These are phyloP conservation scores for Synergus laeviventris DNA, from an alignment of 2,888 invertebrate species.

Conservation along the genomic window DNA sequence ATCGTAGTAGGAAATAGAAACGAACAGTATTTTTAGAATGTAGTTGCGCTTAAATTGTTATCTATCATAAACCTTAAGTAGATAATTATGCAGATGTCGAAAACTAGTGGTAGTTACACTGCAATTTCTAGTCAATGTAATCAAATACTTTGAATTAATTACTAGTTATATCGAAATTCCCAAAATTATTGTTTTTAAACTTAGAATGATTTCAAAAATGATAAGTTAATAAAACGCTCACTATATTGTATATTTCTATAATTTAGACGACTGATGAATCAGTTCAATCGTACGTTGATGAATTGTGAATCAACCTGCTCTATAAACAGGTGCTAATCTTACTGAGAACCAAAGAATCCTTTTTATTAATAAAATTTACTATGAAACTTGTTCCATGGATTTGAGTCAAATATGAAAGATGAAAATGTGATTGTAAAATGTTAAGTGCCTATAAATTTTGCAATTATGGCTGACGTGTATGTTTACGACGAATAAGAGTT, in stretches of 20 bases:
- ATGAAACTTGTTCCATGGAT: constrained; percentile 23
- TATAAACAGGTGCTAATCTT: not conserved
- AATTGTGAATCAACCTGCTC: not conserved
- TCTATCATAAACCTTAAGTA: not conserved
- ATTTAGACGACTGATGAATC: not conserved
- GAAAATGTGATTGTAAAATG: constrained; percentile 42
- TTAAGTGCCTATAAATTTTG: constrained; percentile 49
- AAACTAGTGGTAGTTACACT: not conserved
- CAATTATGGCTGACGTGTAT: constrained; percentile 15
- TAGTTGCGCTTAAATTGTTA: constrained; percentile 28
- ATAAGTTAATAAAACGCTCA: not conserved
- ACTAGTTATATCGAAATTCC: not conserved
- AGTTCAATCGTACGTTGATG: not conserved
- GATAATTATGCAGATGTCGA: constrained; percentile 7
- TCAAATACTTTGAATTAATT: not conserved
- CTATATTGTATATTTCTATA: not conserved
- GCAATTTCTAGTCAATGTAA: not conserved
- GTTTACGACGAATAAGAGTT: not conserved
- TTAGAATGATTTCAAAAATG: not conserved
- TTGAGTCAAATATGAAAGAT: constrained; percentile 5
- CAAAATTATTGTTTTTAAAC: not conserved
- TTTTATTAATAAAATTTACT: not conserved
- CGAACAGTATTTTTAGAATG: constrained; percentile 33
- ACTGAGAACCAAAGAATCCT: not conserved
- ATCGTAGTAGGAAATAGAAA: constrained; percentile 17